Evolutionary conservation across 2,797 vertebrate genomes (phyloP).

Genomic region (Tachyglossus aculeatus): DNA sequence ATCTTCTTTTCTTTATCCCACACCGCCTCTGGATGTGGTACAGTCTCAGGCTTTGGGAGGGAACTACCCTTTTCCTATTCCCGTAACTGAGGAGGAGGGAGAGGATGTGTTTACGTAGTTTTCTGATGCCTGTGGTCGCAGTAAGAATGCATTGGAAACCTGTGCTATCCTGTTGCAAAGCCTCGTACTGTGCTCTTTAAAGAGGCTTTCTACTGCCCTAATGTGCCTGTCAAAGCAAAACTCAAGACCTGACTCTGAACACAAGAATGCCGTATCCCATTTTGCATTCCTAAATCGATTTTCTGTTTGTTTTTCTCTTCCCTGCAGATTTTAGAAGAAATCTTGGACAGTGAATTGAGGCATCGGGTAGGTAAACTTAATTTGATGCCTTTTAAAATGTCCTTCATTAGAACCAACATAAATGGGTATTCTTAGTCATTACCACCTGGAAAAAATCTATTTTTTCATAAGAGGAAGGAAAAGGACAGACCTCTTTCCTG

Average conservation of each 20-base stretch:
- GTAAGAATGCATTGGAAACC: slow-evolving; percentile 3
- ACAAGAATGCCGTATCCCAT: slow-evolving; percentile 45
- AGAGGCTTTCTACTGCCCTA: slow-evolving; percentile 54
- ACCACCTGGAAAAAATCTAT: slow-evolving; percentile 36
- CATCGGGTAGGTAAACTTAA: slow-evolving; percentile 72
- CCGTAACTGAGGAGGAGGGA: background rate
- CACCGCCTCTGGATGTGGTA: background rate
- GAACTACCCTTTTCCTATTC: slow-evolving; percentile 10
- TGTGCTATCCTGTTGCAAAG: slow-evolving; percentile 28
- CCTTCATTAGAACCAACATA: slow-evolving; percentile 40
- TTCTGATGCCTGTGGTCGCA: slow-evolving; percentile 22
- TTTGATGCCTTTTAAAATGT: slow-evolving; percentile 38
- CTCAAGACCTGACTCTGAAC: slow-evolving; percentile 54
- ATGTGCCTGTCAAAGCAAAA: slow-evolving; percentile 55
- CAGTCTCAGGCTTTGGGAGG: slow-evolving; percentile 4
- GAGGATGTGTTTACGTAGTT: background rate
- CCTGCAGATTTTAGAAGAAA: slow-evolving; percentile 75
- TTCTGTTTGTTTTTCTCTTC: slow-evolving; percentile 59
- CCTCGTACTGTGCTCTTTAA: no score
- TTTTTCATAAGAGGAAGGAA: background rate
- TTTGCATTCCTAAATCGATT: slow-evolving; percentile 52
- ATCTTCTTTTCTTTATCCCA: slow-evolving; percentile 32
- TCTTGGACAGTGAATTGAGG: slow-evolving; percentile 76
- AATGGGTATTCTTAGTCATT: slow-evolving; percentile 29
- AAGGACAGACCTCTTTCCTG: background rate